A percentile compares a stretch with the other conserved stretches of the same genome.
Evolutionary conservation across 2,113 vertebrate genomes (phyloP).

Genomic region (Laterallus jamaicensis): DNA sequence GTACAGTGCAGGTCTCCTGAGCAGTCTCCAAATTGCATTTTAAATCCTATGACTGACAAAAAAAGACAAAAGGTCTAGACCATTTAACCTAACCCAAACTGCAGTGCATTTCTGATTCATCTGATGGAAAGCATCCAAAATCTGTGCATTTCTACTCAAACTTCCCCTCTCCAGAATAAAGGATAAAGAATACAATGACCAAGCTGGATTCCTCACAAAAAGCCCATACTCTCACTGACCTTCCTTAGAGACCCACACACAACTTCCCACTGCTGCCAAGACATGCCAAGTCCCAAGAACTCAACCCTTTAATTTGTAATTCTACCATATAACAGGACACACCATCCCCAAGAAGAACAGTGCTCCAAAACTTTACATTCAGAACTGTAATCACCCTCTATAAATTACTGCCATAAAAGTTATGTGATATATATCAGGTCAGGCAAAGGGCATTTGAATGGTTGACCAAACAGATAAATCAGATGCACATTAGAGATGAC

Average conservation of each 20-base stretch:
- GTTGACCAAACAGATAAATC: conserved; percentile 42
- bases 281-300: background rate
- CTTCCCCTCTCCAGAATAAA: background rate
- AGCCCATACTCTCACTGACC: background rate
- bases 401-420: background rate
- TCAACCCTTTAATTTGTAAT: background rate
- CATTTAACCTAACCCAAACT: background rate
- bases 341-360: background rate
- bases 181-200: background rate
- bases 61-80: background rate
- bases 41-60: background rate
- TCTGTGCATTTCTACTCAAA: background rate
- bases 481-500: background rate
- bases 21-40: background rate
- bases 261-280: background rate
- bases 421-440: background rate
- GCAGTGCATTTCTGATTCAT: background rate
- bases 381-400: conserved; percentile 10
- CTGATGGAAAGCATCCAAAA: background rate
- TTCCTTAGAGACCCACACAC: background rate
- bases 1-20: background rate
- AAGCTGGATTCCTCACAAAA: background rate
- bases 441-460: background rate
- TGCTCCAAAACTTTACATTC: background rate
- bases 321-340: background rate